Conservation (phyloP, 2,888 invertebrate genomes). For the Acanthosepion esculentum region DNA sequence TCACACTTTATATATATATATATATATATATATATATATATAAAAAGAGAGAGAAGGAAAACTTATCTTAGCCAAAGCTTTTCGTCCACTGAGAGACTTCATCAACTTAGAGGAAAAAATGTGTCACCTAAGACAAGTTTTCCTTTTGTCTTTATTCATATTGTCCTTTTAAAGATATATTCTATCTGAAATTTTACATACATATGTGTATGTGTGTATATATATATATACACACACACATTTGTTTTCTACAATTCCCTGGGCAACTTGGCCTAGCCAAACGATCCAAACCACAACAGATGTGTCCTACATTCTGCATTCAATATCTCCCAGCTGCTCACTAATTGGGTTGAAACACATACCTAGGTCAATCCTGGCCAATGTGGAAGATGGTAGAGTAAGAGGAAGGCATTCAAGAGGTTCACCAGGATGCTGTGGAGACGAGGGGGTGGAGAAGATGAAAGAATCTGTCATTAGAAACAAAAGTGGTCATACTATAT, state of each 20-base stretch:
- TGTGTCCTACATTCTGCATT: not conserved
- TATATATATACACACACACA: no score
- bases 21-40: no score
- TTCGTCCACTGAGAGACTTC: no score
- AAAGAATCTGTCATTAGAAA: not conserved
- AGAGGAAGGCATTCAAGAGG: not conserved
- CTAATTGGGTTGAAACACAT: not conserved
- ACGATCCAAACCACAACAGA: not conserved
- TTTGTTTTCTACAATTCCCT: not conserved
- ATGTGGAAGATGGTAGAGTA: not conserved
- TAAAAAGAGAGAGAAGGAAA: no score
- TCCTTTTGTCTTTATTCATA: no score
- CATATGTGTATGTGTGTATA: no score
- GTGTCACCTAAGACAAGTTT: no score
- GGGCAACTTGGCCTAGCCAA: not conserved
- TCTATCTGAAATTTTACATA: no score
- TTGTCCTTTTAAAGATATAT: no score
- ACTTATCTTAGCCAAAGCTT: no score
- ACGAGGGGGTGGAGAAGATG: not conserved
- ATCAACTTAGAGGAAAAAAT: no score
- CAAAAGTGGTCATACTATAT: not conserved
- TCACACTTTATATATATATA: no score
- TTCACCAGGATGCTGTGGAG: not conserved
- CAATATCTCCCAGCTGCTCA: not conserved
- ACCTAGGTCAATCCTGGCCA: not conserved